Base-by-base conservation (phyloP, 2,113 vertebrate species). In the Xiphophorus couchianus region DNA sequence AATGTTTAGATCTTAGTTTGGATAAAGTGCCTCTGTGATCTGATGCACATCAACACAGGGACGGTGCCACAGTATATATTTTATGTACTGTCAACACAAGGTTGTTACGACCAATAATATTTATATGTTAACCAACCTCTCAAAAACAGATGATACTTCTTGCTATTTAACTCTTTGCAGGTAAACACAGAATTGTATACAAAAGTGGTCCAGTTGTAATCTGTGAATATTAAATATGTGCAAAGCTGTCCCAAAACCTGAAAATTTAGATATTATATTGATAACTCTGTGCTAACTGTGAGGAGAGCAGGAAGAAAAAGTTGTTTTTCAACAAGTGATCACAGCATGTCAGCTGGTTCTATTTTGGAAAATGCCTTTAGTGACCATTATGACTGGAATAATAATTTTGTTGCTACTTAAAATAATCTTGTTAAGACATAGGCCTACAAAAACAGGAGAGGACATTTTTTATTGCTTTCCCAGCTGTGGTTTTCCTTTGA, bases 341-440 rank as follows among this genome's bases (percentile, higher is more conserved):
- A 61, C 27, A 65, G n/a, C 19, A 69, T 54, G 25, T 58, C 17
- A 48, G 5, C 15, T 58, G 51, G 51, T 58, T 58, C 51, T 58
- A 54, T 66, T 74, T 58, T 63, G 58, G 28, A 33, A 62, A 0
- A 54, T 35, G 30, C 29, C 61, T 66, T n/a, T 31, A 5, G 5
- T 71, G 13, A 71, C 29, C n/a, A 61, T 33, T 58, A 63, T 75
- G 22, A 31, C 22, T 69, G 54, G 25, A 66, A 28, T 58, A 54
- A 51, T 66, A 27, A 30, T 51, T 39, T 19, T 8, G 35, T 17
- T 9, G 19, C 30, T 54, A 37, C 19, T 12, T 4, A n/a, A 8
- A 48, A 19, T 8, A 39, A 66, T n/a, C 10, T 27, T 54, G 30
- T 5, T 28, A 51, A 63, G 7, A 42, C 15, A 29, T 30, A 14